A percentile compares a stretch with the other conserved stretches of the same genome.
Conservation (phyloP, 2,888 invertebrate species). For the Tachina lurida region DNA sequence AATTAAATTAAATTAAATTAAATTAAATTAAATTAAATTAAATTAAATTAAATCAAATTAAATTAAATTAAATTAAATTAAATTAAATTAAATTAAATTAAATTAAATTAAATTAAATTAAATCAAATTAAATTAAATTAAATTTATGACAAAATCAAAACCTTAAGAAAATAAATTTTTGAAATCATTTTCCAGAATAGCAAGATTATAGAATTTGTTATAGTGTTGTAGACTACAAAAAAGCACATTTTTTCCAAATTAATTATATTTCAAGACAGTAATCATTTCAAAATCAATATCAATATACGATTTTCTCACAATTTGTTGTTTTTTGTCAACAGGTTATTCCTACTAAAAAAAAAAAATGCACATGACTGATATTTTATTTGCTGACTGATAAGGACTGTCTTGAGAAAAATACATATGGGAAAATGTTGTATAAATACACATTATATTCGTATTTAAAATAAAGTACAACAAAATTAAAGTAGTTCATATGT, state of each 20-base stretch:
- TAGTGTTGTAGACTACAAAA: neutral
- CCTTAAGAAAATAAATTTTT: too few species aligned
- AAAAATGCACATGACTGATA: conserved; percentile 37
- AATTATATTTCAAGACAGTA: neutral
- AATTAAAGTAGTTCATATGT: conserved; percentile 37
- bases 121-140: too few species aligned
- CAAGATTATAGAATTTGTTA: too few species aligned
- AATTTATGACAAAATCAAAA: too few species aligned
- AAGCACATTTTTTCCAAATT: neutral
- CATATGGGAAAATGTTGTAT: neutral
- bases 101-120: too few species aligned
- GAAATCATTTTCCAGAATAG: too few species aligned
- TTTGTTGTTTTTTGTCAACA: conserved; percentile 43
- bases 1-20: too few species aligned
- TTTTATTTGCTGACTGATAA: conserved; percentile 58
- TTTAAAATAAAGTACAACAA: conserved; percentile 2
- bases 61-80: too few species aligned
- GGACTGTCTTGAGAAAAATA: conserved; percentile 52
- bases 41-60: too few species aligned
- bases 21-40: too few species aligned
- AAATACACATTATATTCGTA: conserved; percentile 25
- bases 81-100: too few species aligned
- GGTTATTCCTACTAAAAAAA: conserved; percentile 47
- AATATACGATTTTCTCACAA: conserved; percentile 1
- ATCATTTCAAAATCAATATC: neutral